phyloP scores from a whole-genome alignment of 2,888 invertebrate genomes.

The Nymphalis c-album region DNA sequence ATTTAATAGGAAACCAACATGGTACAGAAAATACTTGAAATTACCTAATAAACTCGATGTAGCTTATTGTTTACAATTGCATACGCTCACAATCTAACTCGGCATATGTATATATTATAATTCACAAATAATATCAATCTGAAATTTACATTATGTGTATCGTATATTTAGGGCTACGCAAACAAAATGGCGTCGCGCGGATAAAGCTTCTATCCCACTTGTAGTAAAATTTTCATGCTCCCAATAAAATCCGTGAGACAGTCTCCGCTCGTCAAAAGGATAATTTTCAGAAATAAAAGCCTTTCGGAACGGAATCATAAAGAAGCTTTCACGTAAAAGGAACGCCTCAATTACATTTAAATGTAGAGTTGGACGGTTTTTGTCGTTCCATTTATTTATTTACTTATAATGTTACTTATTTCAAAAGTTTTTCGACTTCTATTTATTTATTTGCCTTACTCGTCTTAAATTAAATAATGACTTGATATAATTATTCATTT shows the following conservation, averaged over 20 bases:
- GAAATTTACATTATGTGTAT: conserved; percentile 10
- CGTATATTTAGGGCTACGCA: conserved; percentile 13
- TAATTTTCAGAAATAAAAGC: conserved; percentile 46
- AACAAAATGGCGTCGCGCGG: conserved; percentile 33
- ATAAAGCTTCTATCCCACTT: conserved; percentile 32
- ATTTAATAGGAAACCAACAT: too few relatives aligned
- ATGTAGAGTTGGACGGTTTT: conserved; percentile 10
- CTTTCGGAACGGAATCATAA: conserved; percentile 44
- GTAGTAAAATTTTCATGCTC: conserved; percentile 48
- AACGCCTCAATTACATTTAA: conserved; percentile 20
- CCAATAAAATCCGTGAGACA: conserved; percentile 47
- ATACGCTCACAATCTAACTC: too few relatives aligned
- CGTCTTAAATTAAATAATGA: too few relatives aligned
- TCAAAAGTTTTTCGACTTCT: neutral
- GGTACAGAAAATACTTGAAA: too few relatives aligned
- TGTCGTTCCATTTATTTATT: neutral
- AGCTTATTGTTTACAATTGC: too few relatives aligned
- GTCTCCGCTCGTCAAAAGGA: conserved; percentile 47
- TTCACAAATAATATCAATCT: conserved; percentile 17
- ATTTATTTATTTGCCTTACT: too few relatives aligned
- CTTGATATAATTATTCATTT: too few relatives aligned
- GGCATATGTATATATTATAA: neutral
- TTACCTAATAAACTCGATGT: too few relatives aligned
- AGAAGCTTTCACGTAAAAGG: conserved; percentile 36
- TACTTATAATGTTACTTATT: neutral